Evolutionary conservation across 37 sponge, comb jelly and placozoan species (phyloP).

Genomic region (Aplysina aerophoba): DNA sequence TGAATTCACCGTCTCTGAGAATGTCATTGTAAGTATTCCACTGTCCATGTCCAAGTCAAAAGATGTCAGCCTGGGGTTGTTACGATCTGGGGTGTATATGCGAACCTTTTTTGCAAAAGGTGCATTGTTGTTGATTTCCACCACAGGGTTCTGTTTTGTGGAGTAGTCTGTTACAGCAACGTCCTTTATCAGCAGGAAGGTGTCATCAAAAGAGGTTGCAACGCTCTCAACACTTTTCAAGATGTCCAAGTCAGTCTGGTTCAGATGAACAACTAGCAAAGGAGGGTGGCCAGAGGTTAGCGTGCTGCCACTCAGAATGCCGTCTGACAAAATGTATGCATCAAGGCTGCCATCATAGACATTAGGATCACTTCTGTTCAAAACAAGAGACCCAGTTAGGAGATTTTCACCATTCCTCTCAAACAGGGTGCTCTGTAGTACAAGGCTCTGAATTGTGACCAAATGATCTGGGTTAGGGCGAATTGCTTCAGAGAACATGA

Average conservation of each 20-base stretch:
- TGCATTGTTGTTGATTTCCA: conserved; percentile 38
- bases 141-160: conserved; percentile 23
- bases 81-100: conserved; percentile 65
- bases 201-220: conserved; percentile 72
- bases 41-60: conserved; percentile 78
- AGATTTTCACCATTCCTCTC: conserved; percentile 56
- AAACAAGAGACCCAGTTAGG: conserved; percentile 31
- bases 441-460: conserved; percentile 30
- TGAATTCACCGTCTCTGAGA: conserved; percentile 85
- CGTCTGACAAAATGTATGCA: conserved; percentile 70
- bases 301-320: conserved; percentile 51
- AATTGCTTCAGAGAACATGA: conserved; percentile 87
- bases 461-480: not conserved
- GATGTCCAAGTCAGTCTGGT: conserved; percentile 77
- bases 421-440: conserved; percentile 54
- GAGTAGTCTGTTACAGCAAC: conserved; percentile 53
- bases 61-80: conserved; percentile 44
- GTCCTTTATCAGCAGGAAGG: conserved; percentile 65
- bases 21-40: conserved; percentile 63
- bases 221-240: conserved; percentile 84
- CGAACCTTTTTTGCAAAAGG: conserved; percentile 51
- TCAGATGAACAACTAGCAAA: conserved; percentile 61
- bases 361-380: conserved; percentile 53
- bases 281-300: conserved; percentile 76
- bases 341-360: conserved; percentile 51